Base-by-base conservation (phyloP, 1,140 invertebrate species). In the Leptopilina boulardi region DNA sequence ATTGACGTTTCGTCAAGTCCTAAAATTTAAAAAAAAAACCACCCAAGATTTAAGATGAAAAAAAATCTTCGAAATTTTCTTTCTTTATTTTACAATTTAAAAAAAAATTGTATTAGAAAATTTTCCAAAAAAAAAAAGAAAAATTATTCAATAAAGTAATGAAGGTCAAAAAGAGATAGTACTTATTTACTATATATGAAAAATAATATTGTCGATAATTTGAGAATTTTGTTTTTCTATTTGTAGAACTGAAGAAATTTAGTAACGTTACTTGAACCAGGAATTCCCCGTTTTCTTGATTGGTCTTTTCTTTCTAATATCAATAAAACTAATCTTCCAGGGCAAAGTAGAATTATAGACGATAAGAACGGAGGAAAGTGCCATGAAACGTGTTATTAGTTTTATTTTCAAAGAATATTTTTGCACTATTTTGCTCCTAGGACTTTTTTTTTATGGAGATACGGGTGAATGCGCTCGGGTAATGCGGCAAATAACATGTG, bases 321-420 rank as follows among this genome's bases (percentile, higher is more conserved):
- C 59, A 34, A 30, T 30, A 26, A 66, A 66, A 66, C 59, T 66
- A 66, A 66, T 66, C 59, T 66, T 30, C 59, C 15, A 66, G 15
- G 11, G 23, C n/a, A n/a, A 23, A 66, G 59, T 66, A 66, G 21
- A 66, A 66, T 66, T 66, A 66, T 30, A 26, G 59, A 66, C 13
- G 23, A 66, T 66, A 66, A 66, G 59, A 66, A 66, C 59, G 59
- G 59, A 66, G 59, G 59, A n/a, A 66, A 66, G 59, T 66, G 23
- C 59, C 15, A 3, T n/a, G 26, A 66, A 66, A 66, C 59, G 15
- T 66, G 26, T 34, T 66, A 66, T 66, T 66, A 66, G 59, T 26
- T 66, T 66, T 66, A 66, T 66, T 66, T 66, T 66, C 26, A 23
- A 30, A 34, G 21, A 66, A 30, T n/a, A 34, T 13, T 66, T 38